Evolutionary conservation across 2,888 invertebrate species (phyloP), one percentile per base, ranked within the genome.

Genomic region (Gortyna flavago): DNA sequence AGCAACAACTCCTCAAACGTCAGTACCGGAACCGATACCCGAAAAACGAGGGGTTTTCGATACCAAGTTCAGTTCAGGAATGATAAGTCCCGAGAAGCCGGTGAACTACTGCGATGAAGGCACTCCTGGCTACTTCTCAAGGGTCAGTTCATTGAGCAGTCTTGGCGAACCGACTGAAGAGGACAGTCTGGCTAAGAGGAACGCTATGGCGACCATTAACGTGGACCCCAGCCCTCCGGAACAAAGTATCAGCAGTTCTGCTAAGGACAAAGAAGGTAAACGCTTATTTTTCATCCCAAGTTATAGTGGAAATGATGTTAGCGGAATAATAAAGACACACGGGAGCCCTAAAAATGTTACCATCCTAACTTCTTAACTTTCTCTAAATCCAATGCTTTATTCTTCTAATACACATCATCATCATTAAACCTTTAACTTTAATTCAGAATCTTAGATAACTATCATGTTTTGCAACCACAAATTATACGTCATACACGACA

Each of bases 91-190:
- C 0, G 98, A 98, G 88, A 98, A 98, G 89, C 98, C 98, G 0
- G 97, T 98, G 9, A 98, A 98, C 90, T 99, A 99, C 92, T 98
- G 98, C 89, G 98, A 99, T 84, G 98, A 99, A 92, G 99, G 98
- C 1, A 99, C 99, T 0, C 98, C 99, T 0, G 98, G 98, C 0
- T 98, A 97, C 93, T 98, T 98, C 91, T 98, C 98, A 9, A 95
- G 97, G 16, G 97, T 97, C 64, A 97, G 97, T 87, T 97, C 97
- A 0, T 89, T 97, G 72, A 97, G 97, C 89, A 97, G 97, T 81
- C 92, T 97, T 25, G 96, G 95, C 0, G 97, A 97, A 83, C 96
- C 97, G 1, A 96, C 95, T 0, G 96, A 96, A 67, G 96, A 95
- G 71, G 96, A 95, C 71, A 91, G 93, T 75, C 85, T 96, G 77